Conservation (phyloP, 2,888 invertebrate species). For the Epistrophella euchroma region DNA sequence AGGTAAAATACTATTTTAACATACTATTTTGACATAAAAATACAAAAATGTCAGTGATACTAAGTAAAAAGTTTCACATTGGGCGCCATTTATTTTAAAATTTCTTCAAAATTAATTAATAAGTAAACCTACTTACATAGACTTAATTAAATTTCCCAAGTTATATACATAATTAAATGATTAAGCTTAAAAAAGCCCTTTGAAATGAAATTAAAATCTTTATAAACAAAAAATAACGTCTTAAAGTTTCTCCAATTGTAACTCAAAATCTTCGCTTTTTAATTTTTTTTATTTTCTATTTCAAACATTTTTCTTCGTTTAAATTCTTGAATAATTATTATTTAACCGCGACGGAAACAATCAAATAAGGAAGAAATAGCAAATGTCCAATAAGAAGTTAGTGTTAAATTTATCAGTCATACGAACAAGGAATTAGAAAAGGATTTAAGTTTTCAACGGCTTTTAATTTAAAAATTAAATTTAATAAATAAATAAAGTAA, state of each 20-base stretch:
- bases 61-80: background rate
- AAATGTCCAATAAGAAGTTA: slow-evolving; percentile 74
- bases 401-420: slow-evolving; percentile 49
- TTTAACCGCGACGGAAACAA: slow-evolving; percentile 80
- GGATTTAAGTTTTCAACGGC: slow-evolving; percentile 48
- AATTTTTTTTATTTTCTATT: slow-evolving; percentile 1
- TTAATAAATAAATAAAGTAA: slow-evolving; percentile 5
- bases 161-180: background rate
- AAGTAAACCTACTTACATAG: too few species aligned
- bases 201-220: background rate
- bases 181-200: background rate
- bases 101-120: too few species aligned
- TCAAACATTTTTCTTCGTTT: background rate
- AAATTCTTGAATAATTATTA: slow-evolving; percentile 20
- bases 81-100: background rate
- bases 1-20: too few species aligned
- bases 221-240: background rate
- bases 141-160: too few species aligned
- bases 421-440: slow-evolving; percentile 59
- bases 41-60: background rate
- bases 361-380: slow-evolving; percentile 83
- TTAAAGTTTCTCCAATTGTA: slow-evolving; percentile 24
- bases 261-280: slow-evolving; percentile 65
- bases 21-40: too few species aligned
- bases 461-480: slow-evolving; percentile 16